Conservation (phyloP, 2,113 vertebrate species). For the Herpailurus yagouaroundi region DNA sequence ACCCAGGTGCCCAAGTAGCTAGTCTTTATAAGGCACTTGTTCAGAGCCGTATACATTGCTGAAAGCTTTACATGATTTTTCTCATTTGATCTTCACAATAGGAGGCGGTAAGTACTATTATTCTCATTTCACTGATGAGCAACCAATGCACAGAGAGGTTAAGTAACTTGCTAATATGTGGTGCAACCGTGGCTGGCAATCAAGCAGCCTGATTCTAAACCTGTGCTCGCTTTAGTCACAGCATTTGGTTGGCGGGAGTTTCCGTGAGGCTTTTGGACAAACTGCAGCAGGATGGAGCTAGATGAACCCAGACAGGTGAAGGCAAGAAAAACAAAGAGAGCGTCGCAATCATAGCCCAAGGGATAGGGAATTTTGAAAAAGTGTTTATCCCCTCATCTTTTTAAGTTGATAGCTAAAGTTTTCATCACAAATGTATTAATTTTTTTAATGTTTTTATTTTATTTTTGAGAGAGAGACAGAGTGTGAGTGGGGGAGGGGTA, state of each 20-base stretch:
- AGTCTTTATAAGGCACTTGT: neutral
- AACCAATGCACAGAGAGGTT: neutral
- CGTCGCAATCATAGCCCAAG: neutral
- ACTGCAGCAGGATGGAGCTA: neutral
- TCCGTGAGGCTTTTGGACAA: neutral
- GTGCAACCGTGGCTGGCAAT: neutral
- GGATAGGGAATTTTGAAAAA: constrained; percentile 11
- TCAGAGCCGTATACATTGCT: neutral
- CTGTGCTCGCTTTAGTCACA: neutral
- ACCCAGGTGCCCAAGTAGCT: neutral
- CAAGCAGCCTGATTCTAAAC: neutral
- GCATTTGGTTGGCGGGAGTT: neutral
- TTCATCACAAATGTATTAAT: neutral
- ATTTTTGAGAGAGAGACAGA: too few relatives aligned
- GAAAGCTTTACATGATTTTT: neutral
- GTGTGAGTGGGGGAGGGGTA: too few relatives aligned
- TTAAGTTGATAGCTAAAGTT: neutral
- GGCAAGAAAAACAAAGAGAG: neutral
- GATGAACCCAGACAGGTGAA: neutral
- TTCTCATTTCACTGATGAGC: neutral
- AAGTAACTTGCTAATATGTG: neutral
- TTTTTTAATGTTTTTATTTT: too few relatives aligned
- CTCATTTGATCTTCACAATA: neutral
- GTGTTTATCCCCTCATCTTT: neutral
- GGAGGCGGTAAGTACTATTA: neutral